Evolutionary conservation across 1,140 invertebrate genomes (phyloP), one percentile per base, ranked within the genome.

Genomic region (Oedothorax gibbosus): DNA sequence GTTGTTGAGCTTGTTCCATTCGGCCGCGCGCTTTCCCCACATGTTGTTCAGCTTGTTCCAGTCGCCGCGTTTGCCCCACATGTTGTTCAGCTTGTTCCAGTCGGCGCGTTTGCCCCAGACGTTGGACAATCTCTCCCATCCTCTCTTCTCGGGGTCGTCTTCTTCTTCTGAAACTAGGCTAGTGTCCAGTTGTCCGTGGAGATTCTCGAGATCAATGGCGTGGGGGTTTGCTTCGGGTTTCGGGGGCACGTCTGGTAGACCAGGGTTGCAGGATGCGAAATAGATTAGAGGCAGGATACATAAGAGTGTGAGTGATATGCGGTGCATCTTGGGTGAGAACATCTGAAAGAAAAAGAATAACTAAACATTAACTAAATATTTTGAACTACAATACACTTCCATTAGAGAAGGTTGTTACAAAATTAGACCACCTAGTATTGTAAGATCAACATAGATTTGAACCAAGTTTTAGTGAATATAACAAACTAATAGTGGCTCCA

Each of bases 61-160:
- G 53, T 65, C 69, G 7, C 65, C 64, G 0, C 86, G 82, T 64
- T 87, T 87, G 9, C 86, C 86, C 86, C 86, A 86, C 54, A 79
- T 51, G 2, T 50, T 62, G 8, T 83, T 53, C 10, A 87, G 56
- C 12, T 85, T 81, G 60, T 81, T 86, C 93, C 93, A 82, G 21
- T 85, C 73, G 54, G 50, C 81, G 10, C 75, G 68, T 49, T 85
- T 79, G 11, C 86, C 86, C 84, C 86, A 87, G 54, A 87, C 82
- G 7, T 78, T 83, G 21, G 75, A 80, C 18, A 87, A 50, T n/a
- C 86, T 78, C 14, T 87, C 83, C 85, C 85, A 87, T 10, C 60
- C 77, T 60, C 93, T 21, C 51, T 84, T 65, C 11, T 75, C 71
- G n/a, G 15, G 35, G 10, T 75, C 72, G 2, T 65, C 49, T 56